A percentile compares a stretch with the other conserved stretches of the same genome.
phyloP scores from a whole-genome alignment of 2,888 invertebrate genomes.

The Euzetes globulus region DNA sequence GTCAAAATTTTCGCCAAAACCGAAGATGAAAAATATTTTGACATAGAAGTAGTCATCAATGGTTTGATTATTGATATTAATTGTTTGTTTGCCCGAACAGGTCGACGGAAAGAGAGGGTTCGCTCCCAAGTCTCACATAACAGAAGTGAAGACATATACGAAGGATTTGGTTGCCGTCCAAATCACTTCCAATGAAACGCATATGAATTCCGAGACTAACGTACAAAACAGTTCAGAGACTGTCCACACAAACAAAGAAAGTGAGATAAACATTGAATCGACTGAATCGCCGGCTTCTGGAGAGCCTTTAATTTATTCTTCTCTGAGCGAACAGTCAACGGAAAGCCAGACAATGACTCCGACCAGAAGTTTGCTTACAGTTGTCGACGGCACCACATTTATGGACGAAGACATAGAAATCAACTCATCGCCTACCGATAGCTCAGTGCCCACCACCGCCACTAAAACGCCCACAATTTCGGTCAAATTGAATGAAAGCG shows the following conservation, averaged over 20 bases:
- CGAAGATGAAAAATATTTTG: constrained; percentile 28
- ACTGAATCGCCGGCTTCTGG: background rate
- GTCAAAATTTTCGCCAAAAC: constrained; percentile 30
- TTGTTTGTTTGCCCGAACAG: background rate
- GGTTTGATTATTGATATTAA: background rate
- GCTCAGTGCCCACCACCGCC: background rate
- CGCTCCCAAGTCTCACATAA: background rate
- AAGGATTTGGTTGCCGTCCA: background rate
- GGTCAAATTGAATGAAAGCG: background rate
- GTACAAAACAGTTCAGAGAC: background rate
- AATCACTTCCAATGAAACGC: background rate
- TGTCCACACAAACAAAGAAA: background rate
- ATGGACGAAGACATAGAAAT: background rate
- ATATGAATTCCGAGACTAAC: background rate
- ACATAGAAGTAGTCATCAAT: constrained; percentile 14
- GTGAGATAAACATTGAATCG: background rate
- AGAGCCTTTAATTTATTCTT: background rate
- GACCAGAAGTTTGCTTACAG: background rate
- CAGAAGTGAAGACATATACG: background rate
- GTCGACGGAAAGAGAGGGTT: constrained; percentile 8
- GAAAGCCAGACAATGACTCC: background rate
- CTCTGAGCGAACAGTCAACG: background rate
- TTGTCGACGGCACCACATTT: background rate
- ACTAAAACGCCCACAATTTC: constrained; percentile 5
- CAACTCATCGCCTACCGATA: background rate